phyloP scores from a whole-genome alignment of 2,888 invertebrate genomes.

The Watsonalla binaria region DNA sequence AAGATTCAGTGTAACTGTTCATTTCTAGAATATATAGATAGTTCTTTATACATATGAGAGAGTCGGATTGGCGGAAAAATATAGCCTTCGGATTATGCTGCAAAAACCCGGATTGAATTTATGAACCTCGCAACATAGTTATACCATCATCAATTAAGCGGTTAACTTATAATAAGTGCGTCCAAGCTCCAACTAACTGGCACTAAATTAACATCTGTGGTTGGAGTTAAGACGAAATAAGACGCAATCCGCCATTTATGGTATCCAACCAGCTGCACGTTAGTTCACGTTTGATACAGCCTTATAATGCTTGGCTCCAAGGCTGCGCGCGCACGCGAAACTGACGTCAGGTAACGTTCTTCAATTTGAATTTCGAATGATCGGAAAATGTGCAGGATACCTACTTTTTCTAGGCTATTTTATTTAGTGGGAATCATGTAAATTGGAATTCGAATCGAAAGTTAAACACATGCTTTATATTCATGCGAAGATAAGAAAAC shows the following conservation, averaged over 20 bases:
- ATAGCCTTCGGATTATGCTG: too few relatives aligned
- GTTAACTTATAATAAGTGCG: neutral
- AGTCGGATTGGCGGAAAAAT: too few relatives aligned
- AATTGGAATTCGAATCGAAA: too few relatives aligned
- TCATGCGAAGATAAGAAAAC: too few relatives aligned
- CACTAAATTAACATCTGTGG: slow-evolving; percentile 13
- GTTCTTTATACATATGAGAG: too few relatives aligned
- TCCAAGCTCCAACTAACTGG: slow-evolving; percentile 10
- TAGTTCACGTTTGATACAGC: slow-evolving; percentile 23
- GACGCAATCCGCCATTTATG: slow-evolving; percentile 17
- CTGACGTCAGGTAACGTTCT: slow-evolving; percentile 29
- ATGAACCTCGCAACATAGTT: too few relatives aligned
- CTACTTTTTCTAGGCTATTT: neutral
- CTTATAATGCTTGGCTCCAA: slow-evolving; percentile 32
- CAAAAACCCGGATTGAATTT: too few relatives aligned
- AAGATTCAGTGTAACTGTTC: too few relatives aligned
- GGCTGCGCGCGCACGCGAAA: slow-evolving; percentile 37
- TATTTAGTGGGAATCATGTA: neutral
- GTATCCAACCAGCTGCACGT: slow-evolving; percentile 5
- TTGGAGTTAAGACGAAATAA: slow-evolving; percentile 15
- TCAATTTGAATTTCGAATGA: slow-evolving; percentile 24
- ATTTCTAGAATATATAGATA: too few relatives aligned
- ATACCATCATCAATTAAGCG: neutral
- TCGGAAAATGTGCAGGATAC: neutral
- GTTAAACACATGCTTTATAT: too few relatives aligned